Evolutionary conservation across 2,888 invertebrate genomes (phyloP).

Genomic region (Agapetus fuscipes): DNA sequence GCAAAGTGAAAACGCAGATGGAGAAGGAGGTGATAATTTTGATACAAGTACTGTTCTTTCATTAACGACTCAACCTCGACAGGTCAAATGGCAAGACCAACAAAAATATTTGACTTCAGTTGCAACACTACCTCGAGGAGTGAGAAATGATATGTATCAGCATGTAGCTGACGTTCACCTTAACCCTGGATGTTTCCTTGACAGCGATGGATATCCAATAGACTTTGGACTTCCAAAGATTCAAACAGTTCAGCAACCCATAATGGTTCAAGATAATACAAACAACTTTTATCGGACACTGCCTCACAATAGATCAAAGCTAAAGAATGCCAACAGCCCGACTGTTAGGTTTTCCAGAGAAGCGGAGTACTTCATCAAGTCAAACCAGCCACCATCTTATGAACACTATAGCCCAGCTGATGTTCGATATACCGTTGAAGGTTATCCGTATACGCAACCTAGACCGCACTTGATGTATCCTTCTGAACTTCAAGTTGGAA

Average conservation of each 20-base stretch:
- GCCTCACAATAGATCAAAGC: conserved; percentile 59
- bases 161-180: conserved; percentile 66
- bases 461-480: conserved; percentile 35
- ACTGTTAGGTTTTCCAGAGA: conserved; percentile 51
- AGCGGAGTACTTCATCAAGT: conserved; percentile 52
- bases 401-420: conserved; percentile 42
- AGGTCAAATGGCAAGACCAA: conserved; percentile 49
- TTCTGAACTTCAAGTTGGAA: conserved; percentile 30
- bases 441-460: conserved; percentile 57
- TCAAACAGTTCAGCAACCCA: conserved; percentile 35
- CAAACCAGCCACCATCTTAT: conserved; percentile 37
- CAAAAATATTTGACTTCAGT: conserved; percentile 33
- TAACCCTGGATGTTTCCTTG: conserved; percentile 66
- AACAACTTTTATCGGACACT: conserved; percentile 63
- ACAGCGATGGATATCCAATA: conserved; percentile 69
- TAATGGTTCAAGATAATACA: conserved; percentile 33
- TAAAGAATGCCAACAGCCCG: conserved; percentile 43
- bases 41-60: conserved; percentile 34
- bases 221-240: conserved; percentile 68
- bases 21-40: conserved; percentile 34
- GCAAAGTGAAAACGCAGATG: conserved; percentile 31
- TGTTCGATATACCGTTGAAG: conserved; percentile 70
- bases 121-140: conserved; percentile 40
- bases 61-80: conserved; percentile 35
- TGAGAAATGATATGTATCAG: conserved; percentile 47